phyloP scores from a whole-genome alignment of 2,888 invertebrate genomes.

The Spisula subtruncata region DNA sequence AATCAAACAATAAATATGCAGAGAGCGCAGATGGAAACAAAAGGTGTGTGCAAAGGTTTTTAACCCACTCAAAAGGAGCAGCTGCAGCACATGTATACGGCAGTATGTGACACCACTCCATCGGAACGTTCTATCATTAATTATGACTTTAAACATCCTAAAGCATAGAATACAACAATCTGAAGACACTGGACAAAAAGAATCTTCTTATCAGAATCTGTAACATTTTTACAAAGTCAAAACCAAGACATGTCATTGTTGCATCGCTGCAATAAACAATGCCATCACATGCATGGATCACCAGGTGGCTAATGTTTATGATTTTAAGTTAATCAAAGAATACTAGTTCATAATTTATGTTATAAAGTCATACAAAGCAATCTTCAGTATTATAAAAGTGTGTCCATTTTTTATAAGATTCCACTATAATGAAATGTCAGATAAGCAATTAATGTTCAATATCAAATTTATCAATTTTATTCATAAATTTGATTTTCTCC shows the following conservation, averaged over 20 bases:
- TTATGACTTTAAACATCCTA: background rate
- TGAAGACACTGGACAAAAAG: background rate
- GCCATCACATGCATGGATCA: background rate
- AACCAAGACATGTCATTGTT: background rate
- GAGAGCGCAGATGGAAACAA: conserved; percentile 14
- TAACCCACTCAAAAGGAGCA: conserved; percentile 16
- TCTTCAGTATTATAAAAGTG: background rate
- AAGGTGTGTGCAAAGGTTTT: background rate
- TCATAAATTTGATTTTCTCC: too few relatives aligned
- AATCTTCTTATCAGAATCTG: background rate
- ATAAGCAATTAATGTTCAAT: background rate
- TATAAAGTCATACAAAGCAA: background rate
- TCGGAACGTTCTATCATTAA: background rate
- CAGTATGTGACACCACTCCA: conserved; percentile 27
- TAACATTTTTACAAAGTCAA: background rate
- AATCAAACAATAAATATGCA: conserved; percentile 13
- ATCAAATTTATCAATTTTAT: background rate
- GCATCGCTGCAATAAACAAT: background rate
- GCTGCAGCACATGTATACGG: background rate
- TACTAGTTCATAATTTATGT: background rate
- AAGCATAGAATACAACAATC: too few relatives aligned
- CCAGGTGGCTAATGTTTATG: background rate
- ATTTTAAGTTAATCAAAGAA: background rate
- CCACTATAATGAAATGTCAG: background rate
- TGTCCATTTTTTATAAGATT: background rate